Evolutionary conservation across 2,888 invertebrate genomes (phyloP), one percentile per base, ranked within the genome.

Genomic region (Tinea pellionella): DNA sequence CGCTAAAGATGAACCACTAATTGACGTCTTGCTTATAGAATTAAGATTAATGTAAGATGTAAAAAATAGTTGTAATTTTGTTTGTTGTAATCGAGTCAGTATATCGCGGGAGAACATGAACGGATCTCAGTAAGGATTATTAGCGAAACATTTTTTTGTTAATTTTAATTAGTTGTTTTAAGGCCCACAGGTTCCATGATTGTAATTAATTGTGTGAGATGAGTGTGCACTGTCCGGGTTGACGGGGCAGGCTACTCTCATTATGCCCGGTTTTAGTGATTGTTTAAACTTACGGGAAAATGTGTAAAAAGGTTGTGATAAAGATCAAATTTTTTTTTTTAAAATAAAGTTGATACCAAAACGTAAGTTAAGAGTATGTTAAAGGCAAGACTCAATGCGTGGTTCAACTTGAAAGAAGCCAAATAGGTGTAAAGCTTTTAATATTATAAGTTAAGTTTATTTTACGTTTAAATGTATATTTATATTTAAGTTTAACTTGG

Each of bases 381-480:
- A 55, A 55, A 12, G 30, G 66, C 85, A 85, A 85, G 86, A 84
- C 86, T 83, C 85, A 81, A 84, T 74, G 78, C 37, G 74, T 77
- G 74, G 85, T 87, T 87, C 87, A 86, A 87, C 87, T 87, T 86
- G 78, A 86, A 86, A 86, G 87, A 87, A 87, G 87, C 87, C 87
- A 87, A 87, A 87, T 82, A 72, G 78, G 72, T 75, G 73, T 80
- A 24, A 24, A 84, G 83, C 79, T 84, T 81, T 83, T 71, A 66
- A 68, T n/a, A n/a, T n/a, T n/a, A n/a, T 59, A 32, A 16, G 13
- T 47, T 47, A 59, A 59, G 41, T 37, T n/a, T 58, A 13, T 51
- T 16, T 12, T 2, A 53, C 24, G 51, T 24, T 53, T 12, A 24
- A 8, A 18, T n/a, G n/a, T n/a, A n/a, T n/a, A n/a, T 53, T 8